Evolutionary conservation across 2,113 vertebrate species (phyloP).

Genomic region (Chrysemys picta): DNA sequence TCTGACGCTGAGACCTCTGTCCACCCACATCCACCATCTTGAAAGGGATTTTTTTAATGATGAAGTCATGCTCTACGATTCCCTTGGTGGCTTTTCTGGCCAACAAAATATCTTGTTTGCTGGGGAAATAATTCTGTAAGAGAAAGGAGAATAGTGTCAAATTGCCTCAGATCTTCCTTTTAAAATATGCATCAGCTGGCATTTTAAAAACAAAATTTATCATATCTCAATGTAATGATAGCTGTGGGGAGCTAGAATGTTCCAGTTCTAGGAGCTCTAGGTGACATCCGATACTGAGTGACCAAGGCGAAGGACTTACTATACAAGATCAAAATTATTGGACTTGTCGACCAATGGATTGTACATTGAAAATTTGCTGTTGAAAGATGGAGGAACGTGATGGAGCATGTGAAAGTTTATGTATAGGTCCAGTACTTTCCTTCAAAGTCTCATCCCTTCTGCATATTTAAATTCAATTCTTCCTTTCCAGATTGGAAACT

Average conservation of each 20-base stretch:
- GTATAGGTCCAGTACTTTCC: not conserved
- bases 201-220: not conserved
- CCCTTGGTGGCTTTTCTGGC: slow-evolving; percentile 97
- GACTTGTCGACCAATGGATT: not conserved
- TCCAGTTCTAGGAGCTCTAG: not conserved
- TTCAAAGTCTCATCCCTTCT: not conserved
- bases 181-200: not conserved
- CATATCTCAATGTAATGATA: not conserved
- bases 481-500: not conserved
- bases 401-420: fast-evolving
- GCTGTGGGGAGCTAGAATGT: not conserved
- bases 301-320: not conserved
- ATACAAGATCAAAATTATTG: not conserved
- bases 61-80: slow-evolving; percentile 96
- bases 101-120: slow-evolving; percentile 94
- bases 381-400: not conserved
- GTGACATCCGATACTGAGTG: not conserved
- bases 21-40: slow-evolving; percentile 99
- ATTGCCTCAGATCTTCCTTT: not conserved
- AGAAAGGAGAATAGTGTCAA: not conserved
- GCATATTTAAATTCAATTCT: not conserved
- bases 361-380: not conserved
- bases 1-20: slow-evolving; percentile 95
- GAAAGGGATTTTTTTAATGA: slow-evolving; percentile 98
- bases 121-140: slow-evolving; percentile 91